These are phyloP conservation scores for Metacarcinus magister DNA, from an alignment of 2,888 invertebrate genomes.

Conservation along the genomic window DNA sequence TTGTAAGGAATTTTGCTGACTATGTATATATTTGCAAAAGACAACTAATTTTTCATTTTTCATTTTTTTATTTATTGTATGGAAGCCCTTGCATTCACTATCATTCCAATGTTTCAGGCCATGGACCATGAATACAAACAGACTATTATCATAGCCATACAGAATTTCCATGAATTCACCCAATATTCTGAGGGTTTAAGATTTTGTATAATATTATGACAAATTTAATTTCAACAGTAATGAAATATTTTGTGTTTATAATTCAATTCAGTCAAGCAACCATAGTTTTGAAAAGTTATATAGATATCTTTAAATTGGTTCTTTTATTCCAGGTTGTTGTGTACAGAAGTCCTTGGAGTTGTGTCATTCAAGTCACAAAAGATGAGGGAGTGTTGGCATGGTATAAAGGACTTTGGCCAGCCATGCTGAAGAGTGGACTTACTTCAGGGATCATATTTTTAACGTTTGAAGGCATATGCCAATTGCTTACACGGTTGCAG, in stretches of 20 bases:
- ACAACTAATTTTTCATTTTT: too few relatives aligned
- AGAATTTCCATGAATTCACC: too few relatives aligned
- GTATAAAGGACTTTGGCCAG: conserved; percentile 93
- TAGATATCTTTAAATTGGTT: neutral
- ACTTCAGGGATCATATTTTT: conserved; percentile 74
- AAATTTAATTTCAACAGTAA: neutral
- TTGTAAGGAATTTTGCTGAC: too few relatives aligned
- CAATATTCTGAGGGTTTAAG: neutral
- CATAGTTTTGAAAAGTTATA: neutral
- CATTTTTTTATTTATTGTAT: too few relatives aligned
- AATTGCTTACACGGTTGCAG: conserved; percentile 50
- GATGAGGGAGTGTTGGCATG: conserved; percentile 85
- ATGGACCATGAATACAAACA: too few relatives aligned
- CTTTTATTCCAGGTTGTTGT: conserved; percentile 77
- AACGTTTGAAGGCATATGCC: conserved; percentile 74
- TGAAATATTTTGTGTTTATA: neutral
- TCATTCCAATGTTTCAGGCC: too few relatives aligned
- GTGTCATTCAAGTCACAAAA: conserved; percentile 58
- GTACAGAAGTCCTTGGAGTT: conserved; percentile 74
- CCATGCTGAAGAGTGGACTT: conserved; percentile 86
- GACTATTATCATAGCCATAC: too few relatives aligned
- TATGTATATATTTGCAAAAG: too few relatives aligned
- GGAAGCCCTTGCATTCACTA: too few relatives aligned
- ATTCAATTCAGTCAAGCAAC: neutral
- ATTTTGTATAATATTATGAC: neutral